phyloP scores from a whole-genome alignment of 2,888 invertebrate species.

The Trachelus tabidus region DNA sequence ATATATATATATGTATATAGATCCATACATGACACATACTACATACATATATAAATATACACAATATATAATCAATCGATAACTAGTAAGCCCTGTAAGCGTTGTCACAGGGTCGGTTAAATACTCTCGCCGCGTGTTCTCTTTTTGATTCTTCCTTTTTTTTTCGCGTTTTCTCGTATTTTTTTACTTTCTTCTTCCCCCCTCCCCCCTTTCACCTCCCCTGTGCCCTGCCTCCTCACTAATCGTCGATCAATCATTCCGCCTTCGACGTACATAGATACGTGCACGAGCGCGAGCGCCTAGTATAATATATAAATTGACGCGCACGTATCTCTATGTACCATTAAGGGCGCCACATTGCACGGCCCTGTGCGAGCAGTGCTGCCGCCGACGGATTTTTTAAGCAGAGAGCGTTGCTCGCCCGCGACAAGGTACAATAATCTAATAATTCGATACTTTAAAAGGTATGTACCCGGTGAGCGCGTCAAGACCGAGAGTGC shows the following conservation, averaged over 20 bases:
- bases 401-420: slow-evolving; percentile 35
- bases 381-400: slow-evolving; percentile 30
- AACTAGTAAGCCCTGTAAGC: slow-evolving; percentile 38
- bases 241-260: slow-evolving; percentile 16
- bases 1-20: slow-evolving; percentile 47
- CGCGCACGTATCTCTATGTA: not conserved
- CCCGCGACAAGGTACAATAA: slow-evolving; percentile 36
- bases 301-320: slow-evolving; percentile 2
- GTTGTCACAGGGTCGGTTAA: slow-evolving; percentile 15
- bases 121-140: slow-evolving; percentile 1
- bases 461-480: slow-evolving; percentile 8
- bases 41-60: slow-evolving; percentile 22
- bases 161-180: slow-evolving; percentile 5
- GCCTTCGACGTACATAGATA: not conserved
- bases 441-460: slow-evolving; percentile 23
- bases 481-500: too few relatives aligned
- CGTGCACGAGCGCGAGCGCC: not conserved
- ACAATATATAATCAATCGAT: slow-evolving; percentile 33
- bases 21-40: slow-evolving; percentile 27
- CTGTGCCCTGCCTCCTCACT: slow-evolving; percentile 24
- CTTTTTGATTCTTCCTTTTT: not conserved
- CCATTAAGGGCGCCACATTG: not conserved
- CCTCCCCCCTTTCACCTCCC: slow-evolving; percentile 22
- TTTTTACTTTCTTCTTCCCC: slow-evolving; percentile 14
- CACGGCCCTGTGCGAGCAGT: slow-evolving; percentile 29